phyloP scores from a whole-genome alignment of 1,140 invertebrate genomes.

The Eulimnadia texana region DNA sequence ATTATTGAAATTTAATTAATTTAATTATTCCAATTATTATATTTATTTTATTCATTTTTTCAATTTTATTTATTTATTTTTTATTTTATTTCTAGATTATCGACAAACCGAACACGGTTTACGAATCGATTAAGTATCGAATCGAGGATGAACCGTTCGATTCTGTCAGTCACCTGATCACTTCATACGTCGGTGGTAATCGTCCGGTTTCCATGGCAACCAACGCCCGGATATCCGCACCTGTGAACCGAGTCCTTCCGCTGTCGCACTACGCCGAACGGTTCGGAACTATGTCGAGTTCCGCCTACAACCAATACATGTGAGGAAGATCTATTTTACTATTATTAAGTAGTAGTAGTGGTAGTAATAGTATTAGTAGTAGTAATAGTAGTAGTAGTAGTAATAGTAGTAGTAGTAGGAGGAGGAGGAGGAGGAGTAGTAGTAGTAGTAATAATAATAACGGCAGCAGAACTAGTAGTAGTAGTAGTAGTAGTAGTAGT shows the following conservation, averaged over 20 bases:
- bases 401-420: too few species aligned
- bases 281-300: constrained; percentile 28
- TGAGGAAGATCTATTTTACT: too few species aligned
- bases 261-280: constrained; percentile 46
- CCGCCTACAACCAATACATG: neutral
- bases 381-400: too few species aligned
- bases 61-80: neutral
- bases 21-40: neutral
- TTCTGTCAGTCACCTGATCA: constrained; percentile 83
- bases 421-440: too few species aligned
- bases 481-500: too few species aligned
- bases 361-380: too few species aligned
- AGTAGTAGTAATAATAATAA: too few species aligned
- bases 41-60: neutral
- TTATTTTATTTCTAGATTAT: constrained; percentile 43
- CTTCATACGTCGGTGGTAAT: constrained; percentile 82
- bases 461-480: too few species aligned
- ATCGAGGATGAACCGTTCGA: constrained; percentile 89
- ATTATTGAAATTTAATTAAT: too few species aligned
- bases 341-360: too few species aligned
- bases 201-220: constrained; percentile 71
- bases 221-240: constrained; percentile 66
- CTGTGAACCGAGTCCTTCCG: constrained; percentile 53
- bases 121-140: constrained; percentile 77
- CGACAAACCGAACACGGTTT: constrained; percentile 73